Evolutionary conservation across 2,888 invertebrate species (phyloP).

Genomic region (Tachina fera): DNA sequence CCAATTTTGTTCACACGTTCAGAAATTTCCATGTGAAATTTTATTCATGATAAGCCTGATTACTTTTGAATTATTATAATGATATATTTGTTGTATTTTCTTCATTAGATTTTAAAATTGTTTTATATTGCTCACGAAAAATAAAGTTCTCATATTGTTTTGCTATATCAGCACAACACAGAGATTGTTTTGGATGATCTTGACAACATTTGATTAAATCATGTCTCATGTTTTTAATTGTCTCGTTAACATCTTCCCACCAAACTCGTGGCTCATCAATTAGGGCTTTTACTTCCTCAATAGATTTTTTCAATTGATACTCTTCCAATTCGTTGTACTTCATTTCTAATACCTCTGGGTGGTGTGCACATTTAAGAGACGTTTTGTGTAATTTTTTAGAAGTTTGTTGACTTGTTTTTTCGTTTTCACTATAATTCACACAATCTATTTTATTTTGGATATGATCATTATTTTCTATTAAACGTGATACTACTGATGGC

Average conservation of each 20-base stretch:
- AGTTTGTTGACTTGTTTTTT: not conserved
- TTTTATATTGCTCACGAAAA: slow-evolving; percentile 63
- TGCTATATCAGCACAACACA: slow-evolving; percentile 57
- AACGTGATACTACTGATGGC: slow-evolving; percentile 56
- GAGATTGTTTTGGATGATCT: slow-evolving; percentile 61
- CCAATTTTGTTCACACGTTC: too few relatives aligned
- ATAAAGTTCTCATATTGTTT: slow-evolving; percentile 68
- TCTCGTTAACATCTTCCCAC: slow-evolving; percentile 32
- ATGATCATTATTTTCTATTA: slow-evolving; percentile 3
- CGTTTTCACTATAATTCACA: not conserved
- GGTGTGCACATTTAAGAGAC: not conserved
- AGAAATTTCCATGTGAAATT: too few relatives aligned
- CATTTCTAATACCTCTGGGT: slow-evolving; percentile 5
- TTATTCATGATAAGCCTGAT: too few relatives aligned
- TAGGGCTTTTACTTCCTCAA: slow-evolving; percentile 56
- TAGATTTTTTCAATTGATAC: slow-evolving; percentile 54
- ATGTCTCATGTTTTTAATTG: slow-evolving; percentile 14
- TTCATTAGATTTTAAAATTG: slow-evolving; percentile 47
- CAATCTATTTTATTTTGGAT: not conserved
- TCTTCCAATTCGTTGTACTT: slow-evolving; percentile 56
- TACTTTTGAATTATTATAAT: too few relatives aligned
- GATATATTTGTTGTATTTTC: too few relatives aligned
- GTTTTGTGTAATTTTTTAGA: slow-evolving; percentile 7
- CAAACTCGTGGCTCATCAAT: slow-evolving; percentile 61
- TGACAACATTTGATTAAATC: slow-evolving; percentile 67